Conservation (phyloP, 2,888 invertebrate genomes). For the Cantharis rufa region DNA sequence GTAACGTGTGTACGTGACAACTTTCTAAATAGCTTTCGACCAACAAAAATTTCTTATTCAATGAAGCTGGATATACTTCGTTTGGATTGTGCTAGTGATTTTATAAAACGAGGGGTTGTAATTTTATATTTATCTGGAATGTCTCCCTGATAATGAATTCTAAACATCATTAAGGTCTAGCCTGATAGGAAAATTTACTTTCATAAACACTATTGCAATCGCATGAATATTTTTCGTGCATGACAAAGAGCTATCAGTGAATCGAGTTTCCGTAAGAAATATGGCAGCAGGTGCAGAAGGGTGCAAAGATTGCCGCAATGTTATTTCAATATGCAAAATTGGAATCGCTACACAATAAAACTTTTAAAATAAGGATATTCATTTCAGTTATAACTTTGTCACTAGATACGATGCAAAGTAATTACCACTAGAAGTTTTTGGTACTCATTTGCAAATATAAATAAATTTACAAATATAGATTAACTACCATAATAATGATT, state of each 20-base stretch:
- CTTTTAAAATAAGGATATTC: background rate
- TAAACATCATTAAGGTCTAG: background rate
- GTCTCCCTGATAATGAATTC: background rate
- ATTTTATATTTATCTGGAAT: background rate
- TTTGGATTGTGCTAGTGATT: background rate
- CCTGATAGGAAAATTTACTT: background rate
- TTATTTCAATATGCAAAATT: conserved; percentile 11
- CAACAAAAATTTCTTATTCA: conserved; percentile 17
- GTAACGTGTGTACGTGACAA: conserved; percentile 23
- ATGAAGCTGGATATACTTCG: conserved; percentile 5
- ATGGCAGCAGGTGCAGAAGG: conserved; percentile 12
- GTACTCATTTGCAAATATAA: too few relatives aligned
- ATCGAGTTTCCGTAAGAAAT: conserved; percentile 9
- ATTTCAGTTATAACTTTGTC: background rate
- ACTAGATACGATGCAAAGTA: background rate
- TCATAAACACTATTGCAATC: background rate
- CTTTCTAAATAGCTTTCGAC: conserved; percentile 9
- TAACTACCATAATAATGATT: too few relatives aligned
- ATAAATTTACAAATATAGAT: too few relatives aligned
- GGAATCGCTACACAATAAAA: background rate
- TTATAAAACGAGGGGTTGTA: background rate
- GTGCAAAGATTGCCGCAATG: conserved; percentile 29
- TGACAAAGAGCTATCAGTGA: conserved; percentile 12
- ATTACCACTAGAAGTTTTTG: background rate
- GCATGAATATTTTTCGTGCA: conserved; percentile 10